Evolutionary conservation across 2,888 invertebrate genomes (phyloP), one percentile per base, ranked within the genome.

Genomic region (Phragmatobia fuliginosa): DNA sequence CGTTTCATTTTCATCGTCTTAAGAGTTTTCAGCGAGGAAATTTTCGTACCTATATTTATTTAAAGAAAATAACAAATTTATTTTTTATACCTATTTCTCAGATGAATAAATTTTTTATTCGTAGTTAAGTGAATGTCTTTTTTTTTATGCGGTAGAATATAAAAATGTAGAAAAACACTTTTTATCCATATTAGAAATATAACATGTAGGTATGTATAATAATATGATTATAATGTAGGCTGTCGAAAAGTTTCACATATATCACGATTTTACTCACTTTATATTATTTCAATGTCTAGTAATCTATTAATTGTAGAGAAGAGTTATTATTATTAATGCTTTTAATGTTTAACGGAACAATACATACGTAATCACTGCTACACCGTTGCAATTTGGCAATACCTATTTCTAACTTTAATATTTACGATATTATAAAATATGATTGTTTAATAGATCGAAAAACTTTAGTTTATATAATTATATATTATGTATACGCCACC

Each of bases 81-180:
- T n/a, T n/a, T n/a, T n/a, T n/a, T n/a, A n/a, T n/a, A n/a, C n/a
- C n/a, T n/a, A n/a, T n/a, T n/a, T n/a, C n/a, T n/a, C n/a, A n/a
- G n/a, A n/a, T n/a, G n/a, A n/a, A n/a, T n/a, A n/a, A n/a, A n/a
- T n/a, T n/a, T n/a, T n/a, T n/a, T n/a, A n/a, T n/a, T n/a, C n/a
- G n/a, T n/a, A n/a, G n/a, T n/a, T n/a, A n/a, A n/a, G n/a, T n/a
- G n/a, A n/a, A n/a, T n/a, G n/a, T n/a, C n/a, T n/a, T n/a, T n/a
- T n/a, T n/a, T n/a, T n/a, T n/a, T 36, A 69, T 69, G 52, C 49
- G 68, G 65, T 60, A 25, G 52, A 32, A 52, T 69, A 69, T 65
- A 65, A 65, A 67, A 68, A 59, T 56, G 70, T 66, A 66, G 64
- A 62, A 66, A 70, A 70, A 38, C 38, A 11, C 32, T 33, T 49